Base-by-base conservation (phyloP, 2,797 vertebrate species). In the Neosilurus hyrtlii region DNA sequence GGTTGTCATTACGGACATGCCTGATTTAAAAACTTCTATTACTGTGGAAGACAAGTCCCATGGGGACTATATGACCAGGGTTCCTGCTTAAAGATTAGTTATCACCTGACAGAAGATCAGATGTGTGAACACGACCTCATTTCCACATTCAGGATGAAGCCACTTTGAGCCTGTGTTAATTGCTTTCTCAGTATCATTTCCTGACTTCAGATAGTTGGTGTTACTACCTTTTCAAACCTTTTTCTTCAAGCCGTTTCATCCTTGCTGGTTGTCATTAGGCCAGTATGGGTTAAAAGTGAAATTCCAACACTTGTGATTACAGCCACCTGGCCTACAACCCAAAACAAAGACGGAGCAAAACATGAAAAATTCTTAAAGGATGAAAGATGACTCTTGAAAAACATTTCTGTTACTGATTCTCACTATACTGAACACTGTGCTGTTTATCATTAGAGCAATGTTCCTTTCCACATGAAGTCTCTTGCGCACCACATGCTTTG, bases 161-260 rank as follows among this genome's bases (percentile, higher is more conserved):
- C 52, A 80, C 75, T 63, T 30, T 67, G 66, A 83, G 66, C 43
- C 66, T 61, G 57, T 9, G 24, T 78, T 83, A 79, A 83, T 78
- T 75, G 66, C 63, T 52, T 83, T 72, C 68, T 57, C 3, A 9
- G n/a, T 79, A 68, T 61, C 9, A 56, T 73, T 51, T 75, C 83
- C 26, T 12, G 54, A 54, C 20, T 74, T 24, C 8, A 18, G 37
- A 37, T 6, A 59, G 73, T 5, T 9, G 15, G 26, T 52, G 0
- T 22, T 24, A 18, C 20, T 66, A 18, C 35, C 20, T 71, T 83
- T 62, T 61, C 56, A 11, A 68, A 59, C 12, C 6, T n/a, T 51
- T 59, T 35, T 22, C 68, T 26, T 30, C 22, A 57, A 75, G 20
- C 30, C 26, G 5, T 22, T 37, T 8, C 2, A 59, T 16, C 37